These are phyloP conservation scores for Eretmocerus hayati DNA, from an alignment of 2,888 invertebrate species.

Conservation along the genomic window DNA sequence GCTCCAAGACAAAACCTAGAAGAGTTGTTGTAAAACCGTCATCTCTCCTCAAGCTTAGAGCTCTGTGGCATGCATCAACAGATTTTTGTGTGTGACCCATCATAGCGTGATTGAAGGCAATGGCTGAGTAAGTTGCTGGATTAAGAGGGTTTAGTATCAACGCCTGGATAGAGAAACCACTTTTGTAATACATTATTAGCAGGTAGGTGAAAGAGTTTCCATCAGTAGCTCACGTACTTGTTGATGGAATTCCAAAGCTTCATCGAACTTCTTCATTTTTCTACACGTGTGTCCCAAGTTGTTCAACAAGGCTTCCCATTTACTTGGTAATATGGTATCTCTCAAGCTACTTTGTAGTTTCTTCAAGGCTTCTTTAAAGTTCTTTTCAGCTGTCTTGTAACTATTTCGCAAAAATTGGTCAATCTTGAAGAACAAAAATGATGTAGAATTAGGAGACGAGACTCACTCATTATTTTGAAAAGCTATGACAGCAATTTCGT, in stretches of 20 bases:
- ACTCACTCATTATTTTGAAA: constrained; percentile 77
- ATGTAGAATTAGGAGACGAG: constrained; percentile 16
- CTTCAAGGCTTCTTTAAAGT: constrained; percentile 65
- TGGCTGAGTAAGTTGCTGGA: constrained; percentile 70
- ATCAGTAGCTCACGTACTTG: too few relatives aligned
- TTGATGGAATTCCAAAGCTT: constrained; percentile 78
- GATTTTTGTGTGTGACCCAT: constrained; percentile 66
- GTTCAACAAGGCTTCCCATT: constrained; percentile 85
- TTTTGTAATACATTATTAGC: background rate
- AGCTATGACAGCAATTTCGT: constrained; percentile 92
- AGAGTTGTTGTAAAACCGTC: constrained; percentile 87
- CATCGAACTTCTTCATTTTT: constrained; percentile 71
- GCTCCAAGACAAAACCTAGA: constrained; percentile 72
- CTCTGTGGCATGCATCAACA: constrained; percentile 82
- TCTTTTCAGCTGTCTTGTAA: constrained; percentile 63
- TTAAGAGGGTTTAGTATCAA: constrained; percentile 66
- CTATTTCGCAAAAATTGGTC: constrained; percentile 42
- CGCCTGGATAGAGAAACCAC: constrained; percentile 50
- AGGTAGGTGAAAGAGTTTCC: background rate
- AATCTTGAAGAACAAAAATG: constrained; percentile 7
- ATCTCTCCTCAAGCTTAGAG: constrained; percentile 76
- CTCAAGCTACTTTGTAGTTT: constrained; percentile 57
- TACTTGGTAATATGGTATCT: constrained; percentile 59
- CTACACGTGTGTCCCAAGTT: constrained; percentile 84
- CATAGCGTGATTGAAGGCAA: constrained; percentile 78